Percentiles rank a stretch among this genome's conserved stretches.
Conservation (phyloP, 2,888 invertebrate species). For the Hyalella azteca region DNA sequence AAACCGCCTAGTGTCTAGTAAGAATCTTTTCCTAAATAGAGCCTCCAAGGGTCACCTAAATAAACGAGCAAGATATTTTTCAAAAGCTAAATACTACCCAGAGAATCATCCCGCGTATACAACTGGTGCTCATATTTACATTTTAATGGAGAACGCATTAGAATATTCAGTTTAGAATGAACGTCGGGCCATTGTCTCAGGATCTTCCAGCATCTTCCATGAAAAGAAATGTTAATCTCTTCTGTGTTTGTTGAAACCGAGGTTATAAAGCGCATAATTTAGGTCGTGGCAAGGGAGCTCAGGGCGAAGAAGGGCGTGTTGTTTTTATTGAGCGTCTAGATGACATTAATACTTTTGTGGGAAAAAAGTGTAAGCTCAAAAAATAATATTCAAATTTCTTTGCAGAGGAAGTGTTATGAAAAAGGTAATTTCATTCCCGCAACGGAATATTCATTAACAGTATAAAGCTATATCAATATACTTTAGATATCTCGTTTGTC, state of each 20-base stretch:
- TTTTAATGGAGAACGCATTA: not conserved
- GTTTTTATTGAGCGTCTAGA: too few relatives aligned
- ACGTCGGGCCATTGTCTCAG: not conserved
- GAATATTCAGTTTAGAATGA: slow-evolving; percentile 5
- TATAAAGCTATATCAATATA: too few relatives aligned
- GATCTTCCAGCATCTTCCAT: not conserved
- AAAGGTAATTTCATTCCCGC: too few relatives aligned
- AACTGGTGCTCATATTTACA: slow-evolving; percentile 26
- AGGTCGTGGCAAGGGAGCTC: not conserved
- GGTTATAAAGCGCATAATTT: not conserved
- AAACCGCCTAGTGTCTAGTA: too few relatives aligned
- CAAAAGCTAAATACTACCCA: not conserved
- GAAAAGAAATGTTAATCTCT: not conserved
- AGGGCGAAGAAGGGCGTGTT: too few relatives aligned
- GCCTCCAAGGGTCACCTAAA: not conserved
- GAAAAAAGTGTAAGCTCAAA: too few relatives aligned
- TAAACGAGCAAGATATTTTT: not conserved
- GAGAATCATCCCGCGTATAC: not conserved
- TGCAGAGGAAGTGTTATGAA: too few relatives aligned
- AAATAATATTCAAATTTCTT: too few relatives aligned
- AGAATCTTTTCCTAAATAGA: too few relatives aligned
- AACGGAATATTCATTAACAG: too few relatives aligned
- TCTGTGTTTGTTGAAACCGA: not conserved
- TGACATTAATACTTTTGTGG: too few relatives aligned
- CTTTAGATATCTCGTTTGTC: too few relatives aligned